phyloP scores from a whole-genome alignment of 2,888 invertebrate species.

The Parnassius apollo region DNA sequence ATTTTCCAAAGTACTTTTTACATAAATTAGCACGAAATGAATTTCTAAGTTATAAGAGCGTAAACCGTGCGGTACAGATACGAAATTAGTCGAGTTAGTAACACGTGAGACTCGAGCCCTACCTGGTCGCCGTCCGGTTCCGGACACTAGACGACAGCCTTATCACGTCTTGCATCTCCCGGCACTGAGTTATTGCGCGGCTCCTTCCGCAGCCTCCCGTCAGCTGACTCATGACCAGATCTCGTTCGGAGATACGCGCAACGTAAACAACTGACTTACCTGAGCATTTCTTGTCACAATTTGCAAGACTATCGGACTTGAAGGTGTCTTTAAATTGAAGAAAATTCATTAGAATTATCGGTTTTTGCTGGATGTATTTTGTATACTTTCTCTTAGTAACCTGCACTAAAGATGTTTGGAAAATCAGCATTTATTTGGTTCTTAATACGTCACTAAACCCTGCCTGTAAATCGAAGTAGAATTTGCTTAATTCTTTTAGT shows the following conservation, averaged over 20 bases:
- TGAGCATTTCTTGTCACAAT: slow-evolving; percentile 4
- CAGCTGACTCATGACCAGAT: slow-evolving; percentile 6
- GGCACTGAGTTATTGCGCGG: background rate
- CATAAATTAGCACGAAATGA: too few relatives aligned
- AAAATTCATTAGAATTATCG: background rate
- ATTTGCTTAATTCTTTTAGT: too few relatives aligned
- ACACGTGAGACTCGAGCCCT: background rate
- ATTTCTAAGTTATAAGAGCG: background rate
- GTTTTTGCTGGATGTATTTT: too few relatives aligned
- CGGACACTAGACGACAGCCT: background rate
- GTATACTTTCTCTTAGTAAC: too few relatives aligned
- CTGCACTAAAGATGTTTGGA: too few relatives aligned
- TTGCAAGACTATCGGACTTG: slow-evolving; percentile 1
- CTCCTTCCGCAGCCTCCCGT: slow-evolving; percentile 8
- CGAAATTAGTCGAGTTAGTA: background rate
- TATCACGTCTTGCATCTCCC: slow-evolving; percentile 11
- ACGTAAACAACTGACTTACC: slow-evolving; percentile 7
- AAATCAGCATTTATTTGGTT: too few relatives aligned
- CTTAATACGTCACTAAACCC: too few relatives aligned
- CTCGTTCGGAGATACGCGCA: background rate
- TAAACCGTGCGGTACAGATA: background rate
- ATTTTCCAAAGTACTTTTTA: too few relatives aligned
- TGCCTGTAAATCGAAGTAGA: too few relatives aligned
- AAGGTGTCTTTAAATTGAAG: background rate
- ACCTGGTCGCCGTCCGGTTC: slow-evolving; percentile 1